Percentiles rank a stretch among this genome's conserved stretches.
phyloP scores from a whole-genome alignment of 2,113 vertebrate genomes.

The Tichodroma muraria region DNA sequence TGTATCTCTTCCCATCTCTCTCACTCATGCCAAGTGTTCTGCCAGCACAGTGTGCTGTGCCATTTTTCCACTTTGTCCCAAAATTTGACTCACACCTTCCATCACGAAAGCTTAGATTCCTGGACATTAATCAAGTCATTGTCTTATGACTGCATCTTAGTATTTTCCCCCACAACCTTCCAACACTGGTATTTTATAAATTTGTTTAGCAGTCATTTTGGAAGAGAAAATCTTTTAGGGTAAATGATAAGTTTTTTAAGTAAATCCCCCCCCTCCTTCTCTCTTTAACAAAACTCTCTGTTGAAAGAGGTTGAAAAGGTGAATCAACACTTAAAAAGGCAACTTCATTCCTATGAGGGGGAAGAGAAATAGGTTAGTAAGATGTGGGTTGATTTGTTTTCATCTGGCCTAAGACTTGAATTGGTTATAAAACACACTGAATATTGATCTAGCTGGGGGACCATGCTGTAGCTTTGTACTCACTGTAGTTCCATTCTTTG shows the following conservation, averaged over 20 bases:
- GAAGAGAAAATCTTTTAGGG: background rate
- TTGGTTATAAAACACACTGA: background rate
- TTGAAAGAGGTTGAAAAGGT: background rate
- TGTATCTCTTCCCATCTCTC: background rate
- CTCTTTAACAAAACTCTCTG: background rate
- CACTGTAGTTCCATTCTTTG: background rate
- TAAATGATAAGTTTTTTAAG: background rate
- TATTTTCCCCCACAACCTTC: slow-evolving; percentile 2
- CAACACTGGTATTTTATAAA: background rate
- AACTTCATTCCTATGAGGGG: background rate
- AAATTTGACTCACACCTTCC: slow-evolving; percentile 10
- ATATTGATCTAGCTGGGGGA: background rate
- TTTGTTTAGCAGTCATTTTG: background rate
- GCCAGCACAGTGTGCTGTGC: background rate
- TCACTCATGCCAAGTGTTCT: background rate
- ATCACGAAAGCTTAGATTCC: background rate
- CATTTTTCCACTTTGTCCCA: slow-evolving; percentile 2
- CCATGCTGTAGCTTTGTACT: background rate
- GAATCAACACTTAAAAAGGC: background rate
- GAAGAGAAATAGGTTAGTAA: background rate
- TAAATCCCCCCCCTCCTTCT: background rate
- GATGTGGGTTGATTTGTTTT: background rate
- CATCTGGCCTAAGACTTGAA: background rate
- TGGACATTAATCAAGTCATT: background rate
- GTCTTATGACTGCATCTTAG: background rate